These are phyloP conservation scores for Agapornis canus DNA, from an alignment of 2,797 vertebrate species.

Conservation along the genomic window DNA sequence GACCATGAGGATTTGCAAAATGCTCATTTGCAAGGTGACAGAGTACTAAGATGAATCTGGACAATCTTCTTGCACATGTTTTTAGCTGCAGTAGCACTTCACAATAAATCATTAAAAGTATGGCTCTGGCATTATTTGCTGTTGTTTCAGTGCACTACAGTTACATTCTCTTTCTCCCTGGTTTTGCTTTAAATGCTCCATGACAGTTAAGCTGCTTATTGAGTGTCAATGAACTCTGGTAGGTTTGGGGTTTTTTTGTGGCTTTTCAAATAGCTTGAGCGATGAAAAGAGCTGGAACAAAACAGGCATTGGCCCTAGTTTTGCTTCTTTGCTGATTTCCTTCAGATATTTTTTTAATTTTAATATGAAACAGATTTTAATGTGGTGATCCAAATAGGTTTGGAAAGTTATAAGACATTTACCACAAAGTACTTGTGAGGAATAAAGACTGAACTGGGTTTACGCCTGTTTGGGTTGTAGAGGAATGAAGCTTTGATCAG, in stretches of 20 bases:
- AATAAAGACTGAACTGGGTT: neutral
- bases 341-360: neutral
- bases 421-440: neutral
- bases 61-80: neutral
- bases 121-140: neutral
- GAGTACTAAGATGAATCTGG: neutral
- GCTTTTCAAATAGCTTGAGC: neutral
- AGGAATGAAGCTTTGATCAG: neutral
- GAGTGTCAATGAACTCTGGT: neutral
- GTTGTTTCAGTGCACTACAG: neutral
- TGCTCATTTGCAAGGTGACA: neutral
- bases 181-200: neutral
- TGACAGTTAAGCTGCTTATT: constrained; percentile 4
- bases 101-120: neutral
- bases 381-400: neutral
- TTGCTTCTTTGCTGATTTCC: neutral
- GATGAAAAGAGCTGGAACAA: constrained; percentile 1
- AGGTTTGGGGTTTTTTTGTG: neutral
- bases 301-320: neutral
- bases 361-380: constrained; percentile 4
- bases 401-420: neutral
- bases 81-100: neutral
- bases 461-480: neutral
- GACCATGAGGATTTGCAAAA: neutral
- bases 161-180: neutral